Evolutionary conservation across 2,113 vertebrate species (phyloP), one percentile per base, ranked within the genome.

Genomic region (Sylvicapra grimmia): DNA sequence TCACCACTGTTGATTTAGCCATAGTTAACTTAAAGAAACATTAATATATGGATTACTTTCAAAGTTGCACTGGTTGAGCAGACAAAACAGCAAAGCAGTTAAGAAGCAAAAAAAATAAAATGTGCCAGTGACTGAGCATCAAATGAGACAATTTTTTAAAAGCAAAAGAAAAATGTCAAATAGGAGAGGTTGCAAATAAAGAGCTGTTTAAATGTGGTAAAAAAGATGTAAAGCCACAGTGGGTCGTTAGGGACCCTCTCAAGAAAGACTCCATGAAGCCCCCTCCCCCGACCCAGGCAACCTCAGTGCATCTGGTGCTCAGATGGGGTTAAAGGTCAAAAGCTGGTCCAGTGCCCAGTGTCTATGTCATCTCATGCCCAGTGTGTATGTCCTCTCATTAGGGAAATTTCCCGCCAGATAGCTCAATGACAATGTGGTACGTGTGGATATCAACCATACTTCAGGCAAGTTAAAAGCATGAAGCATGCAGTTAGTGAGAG

Each of bases 1-100:
- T 12, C 96, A 96, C 91, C 90, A 93, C 89, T 97, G 83, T 80
- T 94, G 87, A 97, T 91, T 92, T 86, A 96, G 89, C 54, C 77
- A 14, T 53, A 68, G 65, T 96, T 58, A 58, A 12, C 85, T 96
- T 18, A 59, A 97, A 97, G 96, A 93, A 5, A 65, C 29, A 84
- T 51, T 49, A 77, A 84, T 80, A 84, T 93, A 97, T 86, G 40
- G 96, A 97, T 95, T 97, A 94, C 11, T 54, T 36, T 97, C 44
- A 36, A 80, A 44, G 79, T 54, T 90, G 19, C 79, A 61, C 84
- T 83, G 77, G 59, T 79, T 87, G 88, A 1, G 68, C 53, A 93
- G 75, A 23, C 61, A 12, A 96, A 33, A 84, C 14, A 36, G 29
- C 9, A 27, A 88, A 92, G 86, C 15, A 33, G 94, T 44, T 97